Evolutionary conservation across 2,797 vertebrate species (phyloP).

Genomic region (Hemitrygon akajei): DNA sequence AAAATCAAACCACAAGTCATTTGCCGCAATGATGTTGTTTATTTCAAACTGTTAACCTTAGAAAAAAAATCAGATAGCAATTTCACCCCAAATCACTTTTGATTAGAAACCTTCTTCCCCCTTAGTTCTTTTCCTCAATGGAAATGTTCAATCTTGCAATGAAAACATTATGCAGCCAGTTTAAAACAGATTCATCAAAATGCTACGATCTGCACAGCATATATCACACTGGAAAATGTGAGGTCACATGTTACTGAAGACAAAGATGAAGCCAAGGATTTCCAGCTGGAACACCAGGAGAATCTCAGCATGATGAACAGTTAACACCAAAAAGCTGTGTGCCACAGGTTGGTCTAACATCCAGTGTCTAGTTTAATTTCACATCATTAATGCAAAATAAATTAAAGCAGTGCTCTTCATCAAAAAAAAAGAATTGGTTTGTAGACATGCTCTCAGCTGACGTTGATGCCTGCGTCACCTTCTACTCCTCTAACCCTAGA

Average conservation of each 20-base stretch:
- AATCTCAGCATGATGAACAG: not conserved
- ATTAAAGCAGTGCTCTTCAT: not conserved
- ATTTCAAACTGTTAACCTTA: conserved; percentile 20
- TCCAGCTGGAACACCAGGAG: not conserved
- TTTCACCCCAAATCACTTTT: not conserved
- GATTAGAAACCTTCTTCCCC: not conserved
- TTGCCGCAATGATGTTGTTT: not conserved
- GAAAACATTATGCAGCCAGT: not conserved
- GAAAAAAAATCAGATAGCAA: not conserved
- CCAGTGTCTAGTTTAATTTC: conserved; percentile 26
- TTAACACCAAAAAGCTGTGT: not conserved
- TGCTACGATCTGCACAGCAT: not conserved
- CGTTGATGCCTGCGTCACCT: not conserved
- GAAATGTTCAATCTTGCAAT: not conserved
- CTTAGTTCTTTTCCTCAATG: not conserved
- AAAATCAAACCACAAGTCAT: not conserved
- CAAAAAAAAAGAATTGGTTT: not conserved
- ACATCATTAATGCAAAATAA: conserved; percentile 23
- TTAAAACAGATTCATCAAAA: not conserved
- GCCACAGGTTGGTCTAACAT: not conserved
- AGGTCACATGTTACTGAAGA: not conserved
- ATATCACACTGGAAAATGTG: not conserved
- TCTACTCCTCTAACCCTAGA: conserved; percentile 15
- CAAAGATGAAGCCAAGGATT: not conserved
- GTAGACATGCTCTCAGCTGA: not conserved